Evolutionary conservation across 2,797 vertebrate species (phyloP), one percentile per base, ranked within the genome.

Genomic region (Gadopsis bispinosus): DNA sequence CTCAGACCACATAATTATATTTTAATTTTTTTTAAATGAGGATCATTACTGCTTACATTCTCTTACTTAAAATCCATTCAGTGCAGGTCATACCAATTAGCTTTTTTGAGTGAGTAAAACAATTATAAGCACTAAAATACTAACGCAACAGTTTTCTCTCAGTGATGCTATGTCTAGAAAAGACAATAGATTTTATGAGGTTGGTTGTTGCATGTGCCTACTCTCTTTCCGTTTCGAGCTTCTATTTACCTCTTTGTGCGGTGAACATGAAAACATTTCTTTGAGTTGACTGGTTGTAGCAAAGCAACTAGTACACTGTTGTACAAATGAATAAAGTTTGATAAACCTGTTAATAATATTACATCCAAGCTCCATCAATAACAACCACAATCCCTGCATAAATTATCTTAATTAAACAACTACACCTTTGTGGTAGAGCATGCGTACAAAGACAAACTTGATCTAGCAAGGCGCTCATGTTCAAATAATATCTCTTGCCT

Each of bases 401-500:
- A 45, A 26, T 26, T 26, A 26, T 26, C 26, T 26, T 26, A 26
- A 26, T 26, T 26, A 26, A 26, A 26, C 26, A 26, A 26, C 26
- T 26, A 26, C 26, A 26, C 26, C 26, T 26, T 26, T 26, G 62
- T 62, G 26, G 9, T 35, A 31, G 7, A 37, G 4, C 22, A 31
- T 54, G 20, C 14, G 53, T 14, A 16, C 17, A 58, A 33, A 62
- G 26, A 37, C 5, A 66, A 69, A 53, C 5, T 5, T 41, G 6
- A 39, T 61, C 1, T 45, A 20, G 17, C 2, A 47, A 14, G 55
- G 29, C 35, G 7, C 64, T 3, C 37, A 16, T 10, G 26, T 73
- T 39, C 20, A 50, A 81, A 62, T 13, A 19, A 63, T 20, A 68
- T 75, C 0, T 87, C 91, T 93, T 93, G 80, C 95, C 91, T 88